phyloP scores from a whole-genome alignment of 2,113 vertebrate genomes.

The Fulica atra region DNA sequence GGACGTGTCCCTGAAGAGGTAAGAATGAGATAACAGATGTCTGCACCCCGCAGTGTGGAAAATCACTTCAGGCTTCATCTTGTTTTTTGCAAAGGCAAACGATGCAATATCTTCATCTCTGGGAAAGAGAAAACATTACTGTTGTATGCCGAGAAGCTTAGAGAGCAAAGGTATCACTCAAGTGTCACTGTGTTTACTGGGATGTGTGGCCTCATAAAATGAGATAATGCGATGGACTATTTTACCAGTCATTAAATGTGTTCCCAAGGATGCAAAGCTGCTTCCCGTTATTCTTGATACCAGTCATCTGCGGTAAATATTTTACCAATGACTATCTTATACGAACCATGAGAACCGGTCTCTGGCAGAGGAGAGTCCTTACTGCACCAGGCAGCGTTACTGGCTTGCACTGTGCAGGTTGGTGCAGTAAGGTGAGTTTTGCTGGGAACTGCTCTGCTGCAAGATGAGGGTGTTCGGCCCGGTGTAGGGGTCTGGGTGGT shows the following conservation, averaged over 20 bases:
- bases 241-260: not conserved
- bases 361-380: not conserved
- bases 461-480: not conserved
- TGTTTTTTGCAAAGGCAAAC: not conserved
- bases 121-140: not conserved
- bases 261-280: not conserved
- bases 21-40: not conserved
- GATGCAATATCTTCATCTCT: not conserved
- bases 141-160: not conserved
- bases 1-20: not conserved
- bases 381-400: accelerated
- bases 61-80: not conserved
- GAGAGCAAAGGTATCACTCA: not conserved
- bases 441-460: not conserved
- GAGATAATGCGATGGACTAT: not conserved
- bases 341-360: not conserved
- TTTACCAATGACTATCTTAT: not conserved
- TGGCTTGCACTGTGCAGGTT: not conserved
- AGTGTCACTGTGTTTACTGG: not conserved
- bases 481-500: accelerated
- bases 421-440: not conserved
- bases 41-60: not conserved
- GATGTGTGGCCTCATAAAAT: not conserved
- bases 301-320: not conserved
- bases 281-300: not conserved